phyloP scores from a whole-genome alignment of 1,140 invertebrate genomes.

The Eurosta solidaginis region DNA sequence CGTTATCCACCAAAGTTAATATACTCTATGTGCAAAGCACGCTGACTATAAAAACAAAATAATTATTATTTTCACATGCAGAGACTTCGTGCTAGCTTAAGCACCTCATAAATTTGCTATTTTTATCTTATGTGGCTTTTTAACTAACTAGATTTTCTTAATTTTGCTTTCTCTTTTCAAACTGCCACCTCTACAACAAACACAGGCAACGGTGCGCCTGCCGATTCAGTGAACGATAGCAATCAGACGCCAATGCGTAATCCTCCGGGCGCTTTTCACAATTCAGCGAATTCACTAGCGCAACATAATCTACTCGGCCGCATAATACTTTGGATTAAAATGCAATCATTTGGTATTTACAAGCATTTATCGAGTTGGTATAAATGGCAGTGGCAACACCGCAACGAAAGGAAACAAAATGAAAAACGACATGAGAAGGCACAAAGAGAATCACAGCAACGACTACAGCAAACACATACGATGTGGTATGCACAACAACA shows the following conservation, averaged over 20 bases:
- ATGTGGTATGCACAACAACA: neutral
- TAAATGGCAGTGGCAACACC: neutral
- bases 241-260: conserved; percentile 60
- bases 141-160: neutral
- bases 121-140: neutral
- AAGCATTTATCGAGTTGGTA: conserved; percentile 57
- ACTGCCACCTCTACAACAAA: no score
- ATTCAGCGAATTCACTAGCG: conserved; percentile 55
- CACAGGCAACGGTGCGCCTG: conserved; percentile 45
- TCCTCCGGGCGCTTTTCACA: conserved; percentile 60
- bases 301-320: conserved; percentile 59
- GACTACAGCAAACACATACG: neutral
- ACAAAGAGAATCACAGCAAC: neutral
- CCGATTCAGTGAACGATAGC: conserved; percentile 48
- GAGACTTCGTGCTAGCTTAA: no score
- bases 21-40: no score
- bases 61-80: no score
- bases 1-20: no score
- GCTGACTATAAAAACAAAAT: no score
- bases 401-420: neutral
- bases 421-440: neutral
- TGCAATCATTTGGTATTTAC: conserved; percentile 60
- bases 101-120: neutral
- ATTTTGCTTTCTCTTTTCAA: neutral
- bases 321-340: conserved; percentile 60